Evolutionary conservation across 2,113 vertebrate genomes (phyloP).

Genomic region (Morone saxatilis): DNA sequence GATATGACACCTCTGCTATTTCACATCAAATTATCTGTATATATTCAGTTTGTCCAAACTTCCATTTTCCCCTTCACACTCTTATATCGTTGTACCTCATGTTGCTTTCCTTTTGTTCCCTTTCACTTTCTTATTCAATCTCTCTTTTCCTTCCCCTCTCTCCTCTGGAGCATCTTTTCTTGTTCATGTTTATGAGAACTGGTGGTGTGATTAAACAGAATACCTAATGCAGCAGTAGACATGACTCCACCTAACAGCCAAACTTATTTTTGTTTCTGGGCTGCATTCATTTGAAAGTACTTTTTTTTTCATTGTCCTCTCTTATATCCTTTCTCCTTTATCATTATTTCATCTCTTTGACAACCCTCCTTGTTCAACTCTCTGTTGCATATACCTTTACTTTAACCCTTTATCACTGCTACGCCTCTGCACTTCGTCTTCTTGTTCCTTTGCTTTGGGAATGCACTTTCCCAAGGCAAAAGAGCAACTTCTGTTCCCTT

Average conservation of each 20-base stretch:
- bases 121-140: background rate
- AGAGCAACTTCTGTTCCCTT: background rate
- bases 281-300: background rate
- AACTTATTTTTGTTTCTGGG: background rate
- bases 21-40: no score
- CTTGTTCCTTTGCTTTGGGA: constrained; percentile 3
- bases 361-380: background rate
- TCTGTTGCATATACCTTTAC: background rate
- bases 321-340: background rate
- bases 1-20: no score
- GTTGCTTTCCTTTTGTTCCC: background rate
- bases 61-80: background rate
- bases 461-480: background rate
- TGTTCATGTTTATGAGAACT: background rate
- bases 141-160: background rate
- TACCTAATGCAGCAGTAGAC: constrained; percentile 9
- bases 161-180: background rate
- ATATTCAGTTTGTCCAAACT: background rate
- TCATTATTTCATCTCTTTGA: constrained; percentile 7
- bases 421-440: background rate
- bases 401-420: background rate
- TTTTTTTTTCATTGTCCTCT: background rate
- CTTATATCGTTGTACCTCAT: background rate
- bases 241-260: background rate
- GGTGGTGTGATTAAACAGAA: constrained; percentile 23